Evolutionary conservation across 2,888 invertebrate species (phyloP).

Genomic region (Macrophya annulata): DNA sequence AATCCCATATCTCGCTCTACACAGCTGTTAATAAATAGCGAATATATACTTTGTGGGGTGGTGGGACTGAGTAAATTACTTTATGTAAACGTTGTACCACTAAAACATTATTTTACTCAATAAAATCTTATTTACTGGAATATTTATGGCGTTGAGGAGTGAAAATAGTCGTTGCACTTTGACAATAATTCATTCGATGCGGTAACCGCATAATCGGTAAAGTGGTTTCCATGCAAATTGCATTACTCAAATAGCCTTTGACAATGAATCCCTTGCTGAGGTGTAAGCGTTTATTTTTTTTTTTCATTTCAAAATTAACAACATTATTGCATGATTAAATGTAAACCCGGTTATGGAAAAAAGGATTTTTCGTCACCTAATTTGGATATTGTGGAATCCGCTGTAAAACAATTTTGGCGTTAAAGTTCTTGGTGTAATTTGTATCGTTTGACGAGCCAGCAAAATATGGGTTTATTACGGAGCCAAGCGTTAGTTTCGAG

Average conservation of each 20-base stretch:
- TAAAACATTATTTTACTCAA: background rate
- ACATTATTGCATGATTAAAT: background rate
- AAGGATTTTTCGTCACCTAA: background rate
- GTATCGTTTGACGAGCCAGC: slow-evolving; percentile 48
- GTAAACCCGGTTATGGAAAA: background rate
- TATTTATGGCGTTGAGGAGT: background rate
- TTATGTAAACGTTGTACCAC: slow-evolving; percentile 8
- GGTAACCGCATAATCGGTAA: background rate
- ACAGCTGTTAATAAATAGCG: slow-evolving; percentile 49
- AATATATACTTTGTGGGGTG: slow-evolving; percentile 14
- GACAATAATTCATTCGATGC: background rate
- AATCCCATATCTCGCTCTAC: slow-evolving; percentile 49
- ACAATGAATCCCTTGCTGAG: background rate
- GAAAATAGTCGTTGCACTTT: slow-evolving; percentile 7
- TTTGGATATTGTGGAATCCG: background rate
- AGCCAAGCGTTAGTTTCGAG: slow-evolving; percentile 54
- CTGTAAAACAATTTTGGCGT: slow-evolving; percentile 1
- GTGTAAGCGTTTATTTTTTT: background rate
- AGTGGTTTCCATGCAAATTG: background rate
- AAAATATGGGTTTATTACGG: slow-evolving; percentile 47
- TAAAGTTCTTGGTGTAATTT: slow-evolving; percentile 34
- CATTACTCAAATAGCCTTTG: background rate
- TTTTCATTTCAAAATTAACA: background rate
- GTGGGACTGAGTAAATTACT: background rate
- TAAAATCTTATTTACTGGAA: background rate